phyloP scores from a whole-genome alignment of 2,888 invertebrate species.

The Nebria salina region DNA sequence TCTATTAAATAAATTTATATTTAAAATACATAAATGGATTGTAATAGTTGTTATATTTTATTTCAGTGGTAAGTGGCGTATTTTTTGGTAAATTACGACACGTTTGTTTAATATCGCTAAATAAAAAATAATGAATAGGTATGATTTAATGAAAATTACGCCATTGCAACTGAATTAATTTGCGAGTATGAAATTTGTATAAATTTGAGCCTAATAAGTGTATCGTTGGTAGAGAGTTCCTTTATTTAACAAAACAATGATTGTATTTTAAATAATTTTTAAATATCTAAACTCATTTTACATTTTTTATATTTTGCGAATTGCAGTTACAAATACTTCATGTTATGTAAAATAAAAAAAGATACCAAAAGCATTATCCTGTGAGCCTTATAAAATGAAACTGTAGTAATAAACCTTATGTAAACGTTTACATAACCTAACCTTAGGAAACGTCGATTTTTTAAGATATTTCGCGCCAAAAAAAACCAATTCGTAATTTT shows the following conservation, averaged over 20 bases:
- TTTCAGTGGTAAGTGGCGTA: not conserved
- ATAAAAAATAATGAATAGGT: no score
- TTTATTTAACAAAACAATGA: not conserved
- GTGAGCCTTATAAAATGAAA: slow-evolving; percentile 48
- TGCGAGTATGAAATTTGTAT: not conserved
- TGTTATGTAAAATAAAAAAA: slow-evolving; percentile 24
- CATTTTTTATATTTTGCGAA: not conserved
- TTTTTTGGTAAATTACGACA: no score
- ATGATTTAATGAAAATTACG: not conserved
- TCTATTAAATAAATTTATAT: slow-evolving; percentile 21
- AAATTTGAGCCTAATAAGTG: slow-evolving; percentile 6
- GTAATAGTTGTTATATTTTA: slow-evolving; percentile 34
- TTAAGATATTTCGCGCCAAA: slow-evolving; percentile 39
- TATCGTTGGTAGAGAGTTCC: slow-evolving; percentile 7
- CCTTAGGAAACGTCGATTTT: slow-evolving; percentile 27
- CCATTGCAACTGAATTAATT: not conserved
- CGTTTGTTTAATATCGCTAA: no score
- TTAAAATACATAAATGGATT: slow-evolving; percentile 31
- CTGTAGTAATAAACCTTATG: slow-evolving; percentile 38
- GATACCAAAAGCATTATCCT: slow-evolving; percentile 48
- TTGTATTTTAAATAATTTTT: not conserved
- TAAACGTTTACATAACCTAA: not conserved
- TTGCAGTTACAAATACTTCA: not conserved
- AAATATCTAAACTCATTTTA: not conserved
- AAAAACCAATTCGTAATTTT: slow-evolving; percentile 33